Percentiles rank a stretch among this genome's conserved stretches.
Conservation (phyloP, 2,113 vertebrate genomes). For the Rhinopomastus cyanomelas region DNA sequence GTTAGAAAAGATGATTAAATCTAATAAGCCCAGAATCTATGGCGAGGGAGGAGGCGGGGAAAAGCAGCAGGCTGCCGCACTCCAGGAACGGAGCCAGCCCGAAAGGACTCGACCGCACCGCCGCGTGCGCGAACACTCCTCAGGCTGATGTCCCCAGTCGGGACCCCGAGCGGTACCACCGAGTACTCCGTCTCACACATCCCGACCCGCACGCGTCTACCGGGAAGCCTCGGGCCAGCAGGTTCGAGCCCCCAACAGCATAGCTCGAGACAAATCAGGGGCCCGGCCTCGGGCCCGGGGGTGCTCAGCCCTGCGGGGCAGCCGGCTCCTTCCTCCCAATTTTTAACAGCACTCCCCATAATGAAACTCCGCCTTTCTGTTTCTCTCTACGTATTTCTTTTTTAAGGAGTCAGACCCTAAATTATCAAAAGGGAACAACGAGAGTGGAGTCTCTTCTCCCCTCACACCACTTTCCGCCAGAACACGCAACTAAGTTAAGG, state of each 20-base stretch:
- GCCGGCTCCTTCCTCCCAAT: neutral
- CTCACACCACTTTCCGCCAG: neutral
- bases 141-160: neutral
- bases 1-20: conserved; percentile 78
- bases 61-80: neutral
- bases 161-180: neutral
- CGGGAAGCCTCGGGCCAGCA: neutral
- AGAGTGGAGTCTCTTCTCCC: neutral
- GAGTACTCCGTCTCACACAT: neutral
- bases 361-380: conserved; percentile 26
- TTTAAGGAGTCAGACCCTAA: neutral
- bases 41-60: neutral
- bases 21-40: conserved; percentile 73
- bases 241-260: neutral
- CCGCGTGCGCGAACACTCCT: neutral
- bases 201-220: neutral
- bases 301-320: neutral
- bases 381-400: neutral
- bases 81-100: conserved; percentile 8
- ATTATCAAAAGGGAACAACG: neutral
- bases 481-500: neutral
- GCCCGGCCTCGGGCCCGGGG: neutral
- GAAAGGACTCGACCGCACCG: neutral
- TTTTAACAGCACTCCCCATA: neutral
- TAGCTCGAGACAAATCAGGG: neutral